Base-by-base conservation (phyloP, 2,113 vertebrate species). In the Bolborhynchus lineola region DNA sequence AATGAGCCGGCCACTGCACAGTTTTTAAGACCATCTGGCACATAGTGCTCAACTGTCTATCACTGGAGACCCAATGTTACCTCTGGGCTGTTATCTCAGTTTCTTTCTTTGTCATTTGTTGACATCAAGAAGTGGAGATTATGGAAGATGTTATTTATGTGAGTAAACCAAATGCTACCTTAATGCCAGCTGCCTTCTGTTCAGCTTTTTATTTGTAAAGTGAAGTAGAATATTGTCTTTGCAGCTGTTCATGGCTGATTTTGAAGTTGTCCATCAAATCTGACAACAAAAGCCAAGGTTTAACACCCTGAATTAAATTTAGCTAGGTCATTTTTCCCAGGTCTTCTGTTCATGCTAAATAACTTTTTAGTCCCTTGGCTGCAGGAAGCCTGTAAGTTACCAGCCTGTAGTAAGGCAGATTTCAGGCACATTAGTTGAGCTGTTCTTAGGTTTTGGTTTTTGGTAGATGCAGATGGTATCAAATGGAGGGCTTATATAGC, bases 21-120 rank as follows among this genome's bases (percentile, higher is more conserved):
- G 90, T 82, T 89, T 95, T 94, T 67, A 81, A 81, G 71, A 68
- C 91, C 88, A 83, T 74, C 83, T 94, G 90, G 85, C 91, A 91
- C 63, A 44, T 41, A 7, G 35, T 42, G 31, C 78, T 93, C 81
- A 91, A 11, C 70, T 80, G 26, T 55, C 96, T 60, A 28, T 94
- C 91, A 82, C 76, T 41, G 68, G 69, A 88, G 88, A 90, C 81
- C 81, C 47, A 53, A 0, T 42, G 86, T 69, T 91, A 78, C 64
- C 75, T 74, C 90, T 79, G 37, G 57, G 57, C 71, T 70, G 64
- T 89, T 92, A 77, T 37, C 88, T 90, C 65, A 7, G 16, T 77
- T 91, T 87, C 78, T 94, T 76, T 91, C 10, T 91, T 83, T 92
- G 86, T 88, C 93, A 86, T 97, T 91, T 79, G 69, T 82, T 93